Percentiles rank a stretch among this genome's conserved stretches.
These are phyloP conservation scores for Opisthograptis luteolata DNA, from an alignment of 2,888 invertebrate species.

Conservation along the genomic window DNA sequence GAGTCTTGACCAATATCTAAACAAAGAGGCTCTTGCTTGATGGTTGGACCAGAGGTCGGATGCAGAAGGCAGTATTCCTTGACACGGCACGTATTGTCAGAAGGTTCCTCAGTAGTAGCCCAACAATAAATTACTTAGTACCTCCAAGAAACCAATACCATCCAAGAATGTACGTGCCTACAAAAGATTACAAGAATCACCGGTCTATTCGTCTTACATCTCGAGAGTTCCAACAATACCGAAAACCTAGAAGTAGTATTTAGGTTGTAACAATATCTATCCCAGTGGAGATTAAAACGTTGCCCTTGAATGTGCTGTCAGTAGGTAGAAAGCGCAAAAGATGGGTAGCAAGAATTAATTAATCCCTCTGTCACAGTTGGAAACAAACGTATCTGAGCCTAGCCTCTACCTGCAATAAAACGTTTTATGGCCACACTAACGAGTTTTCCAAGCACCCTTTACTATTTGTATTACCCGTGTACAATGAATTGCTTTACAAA, in stretches of 20 bases:
- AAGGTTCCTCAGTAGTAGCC: no score
- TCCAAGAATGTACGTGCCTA: no score
- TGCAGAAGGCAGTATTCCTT: no score
- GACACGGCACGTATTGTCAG: no score
- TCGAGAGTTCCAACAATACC: not conserved
- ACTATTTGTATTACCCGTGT: conserved; percentile 42
- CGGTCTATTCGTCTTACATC: no score
- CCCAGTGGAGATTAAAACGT: conserved; percentile 1
- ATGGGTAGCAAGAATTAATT: conserved; percentile 30
- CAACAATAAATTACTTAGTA: no score
- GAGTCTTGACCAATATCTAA: no score
- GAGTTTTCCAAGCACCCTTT: conserved; percentile 42
- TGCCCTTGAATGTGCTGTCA: not conserved
- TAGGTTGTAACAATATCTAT: not conserved
- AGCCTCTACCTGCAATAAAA: conserved; percentile 42
- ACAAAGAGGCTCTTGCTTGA: no score
- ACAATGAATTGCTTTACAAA: conserved; percentile 22
- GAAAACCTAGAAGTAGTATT: not conserved
- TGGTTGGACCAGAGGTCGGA: no score
- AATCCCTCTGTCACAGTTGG: conserved; percentile 34
- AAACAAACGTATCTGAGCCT: conserved; percentile 29
- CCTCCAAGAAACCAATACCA: no score
- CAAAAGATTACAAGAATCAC: no score
- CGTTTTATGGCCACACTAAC: conserved; percentile 47
- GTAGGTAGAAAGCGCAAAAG: conserved; percentile 6